Base-by-base conservation (phyloP, 2,797 vertebrate species). In the Aselliscus stoliczkanus region DNA sequence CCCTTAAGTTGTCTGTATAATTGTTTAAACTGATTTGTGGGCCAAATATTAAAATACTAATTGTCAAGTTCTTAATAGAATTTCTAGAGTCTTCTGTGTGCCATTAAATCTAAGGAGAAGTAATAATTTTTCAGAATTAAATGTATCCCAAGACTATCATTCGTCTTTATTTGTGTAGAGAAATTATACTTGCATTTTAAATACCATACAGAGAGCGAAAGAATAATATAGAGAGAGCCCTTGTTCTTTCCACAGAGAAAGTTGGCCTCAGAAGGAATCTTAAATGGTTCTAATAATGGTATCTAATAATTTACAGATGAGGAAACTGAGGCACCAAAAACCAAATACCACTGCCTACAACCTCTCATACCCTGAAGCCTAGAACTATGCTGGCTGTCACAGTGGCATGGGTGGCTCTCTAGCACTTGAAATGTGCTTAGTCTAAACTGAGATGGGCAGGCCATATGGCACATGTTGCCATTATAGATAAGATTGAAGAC, bases 61-160 rank as follows among this genome's bases (percentile, higher is more conserved):
- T 81, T 21, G 34, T 76, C 39, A 84, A 20, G n/a, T 93, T 65
- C 93, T 88, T 70, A 85, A 47, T 79, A 88, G 72, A 82, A 72
- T 92, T 75, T 93, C 7, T 67, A 70, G 60, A 94, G 64, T 70
- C 31, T 5, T 80, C 70, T 85, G 21, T 84, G 39, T 87, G 7
- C 42, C 58, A 27, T 83, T 50, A 89, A 75, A 42, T 60, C 37
- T 73, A 42, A 62, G 25, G 18, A 67, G 50, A 84, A 60, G 34
- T 67, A 58, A 58, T 72, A 70, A 44, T 62, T 88, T 96, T 90
- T 93, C 47, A 84, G 39, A 90, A 93, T 84, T 90, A 84, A 76
- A 58, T 64, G 44, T 75, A 39, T 90, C 50, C 69, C 37, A 87
- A 77, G 75, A 70, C 75, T 89, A 73, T 86, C 60, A 60, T 69